Percentiles rank a stretch among this genome's conserved stretches.
Conservation (phyloP, 2,113 vertebrate genomes). For the Mesitornis unicolor region DNA sequence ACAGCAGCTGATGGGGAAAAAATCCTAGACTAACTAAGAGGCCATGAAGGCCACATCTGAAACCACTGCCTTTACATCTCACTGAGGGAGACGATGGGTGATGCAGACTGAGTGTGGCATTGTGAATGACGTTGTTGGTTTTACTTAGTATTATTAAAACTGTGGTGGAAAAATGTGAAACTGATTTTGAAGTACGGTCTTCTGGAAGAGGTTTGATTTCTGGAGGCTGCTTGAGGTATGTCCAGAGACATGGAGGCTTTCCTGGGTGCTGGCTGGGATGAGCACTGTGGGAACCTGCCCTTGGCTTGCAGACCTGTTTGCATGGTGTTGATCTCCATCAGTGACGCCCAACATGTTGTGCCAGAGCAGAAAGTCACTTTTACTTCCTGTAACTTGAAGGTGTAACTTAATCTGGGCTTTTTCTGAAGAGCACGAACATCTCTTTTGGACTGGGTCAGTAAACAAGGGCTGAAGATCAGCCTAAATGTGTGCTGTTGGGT, state of each 20-base stretch:
- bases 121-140: neutral
- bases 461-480: neutral
- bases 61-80: fast-evolving
- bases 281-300: fast-evolving
- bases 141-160: neutral
- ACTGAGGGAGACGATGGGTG: neutral
- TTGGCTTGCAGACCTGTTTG: neutral
- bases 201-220: neutral
- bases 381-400: neutral
- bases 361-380: neutral
- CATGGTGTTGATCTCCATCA: neutral
- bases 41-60: fast-evolving
- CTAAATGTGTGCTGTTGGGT: fast-evolving
- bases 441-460: neutral
- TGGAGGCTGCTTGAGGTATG: neutral
- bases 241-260: fast-evolving
- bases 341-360: fast-evolving
- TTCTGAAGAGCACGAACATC: fast-evolving
- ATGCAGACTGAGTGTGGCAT: fast-evolving
- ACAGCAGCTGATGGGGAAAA: neutral
- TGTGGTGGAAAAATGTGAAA: fast-evolving
- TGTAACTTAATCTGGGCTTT: neutral
- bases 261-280: neutral
- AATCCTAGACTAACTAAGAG: neutral
- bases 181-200: neutral